Evolutionary conservation across 92 coral and sea anemone genomes (phyloP), one percentile per base, ranked within the genome.

Genomic region (Actinostola sp.): DNA sequence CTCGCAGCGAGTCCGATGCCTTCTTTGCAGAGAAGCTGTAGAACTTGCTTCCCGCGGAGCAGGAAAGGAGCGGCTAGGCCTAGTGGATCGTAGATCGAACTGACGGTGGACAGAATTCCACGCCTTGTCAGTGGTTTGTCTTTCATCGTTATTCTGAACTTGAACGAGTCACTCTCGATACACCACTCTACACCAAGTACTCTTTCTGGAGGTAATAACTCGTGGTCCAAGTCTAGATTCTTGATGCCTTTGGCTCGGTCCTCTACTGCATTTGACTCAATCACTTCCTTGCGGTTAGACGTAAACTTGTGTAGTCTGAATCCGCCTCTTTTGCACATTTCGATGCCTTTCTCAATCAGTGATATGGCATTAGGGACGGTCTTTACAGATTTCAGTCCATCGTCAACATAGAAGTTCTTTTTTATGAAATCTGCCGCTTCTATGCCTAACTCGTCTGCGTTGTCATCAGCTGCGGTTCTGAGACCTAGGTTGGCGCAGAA

Each of bases 61-160:
- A 79, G 55, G n/a, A 79, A 24, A 15, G 84, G 84, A 28, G 78
- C 84, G n/a, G 60, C 78, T 25, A 79, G 58, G 41, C 85, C 85
- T 21, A 80, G 72, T 15, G 85, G 79, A 52, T 80, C 79, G 63
- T 44, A 79, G n/a, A 75, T 75, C 26, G 80, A 63, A 25, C 80
- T 75, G 17, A 75, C 80, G 0, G 78, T 63, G 26, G 79, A 70
- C 36, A 79, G 71, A 23, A 79, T 79, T 19, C 84, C 84, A 29
- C 79, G 54, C 61, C 84, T 70, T 71, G 84, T 79, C 26, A 29
- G 42, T 26, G 79, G 84, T 61, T 61, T 71, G 41, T 79, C 84
- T 27, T 69, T 61, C 24, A 79, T 50, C 33, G 51, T 70, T 26
- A 79, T 79, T 19, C 30, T 57, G 24, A 79, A 79, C 59, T 60